Percentiles rank a stretch among this genome's conserved stretches.
Evolutionary conservation across 2,888 invertebrate species (phyloP).

Genomic region (Dichetophora obliterata): DNA sequence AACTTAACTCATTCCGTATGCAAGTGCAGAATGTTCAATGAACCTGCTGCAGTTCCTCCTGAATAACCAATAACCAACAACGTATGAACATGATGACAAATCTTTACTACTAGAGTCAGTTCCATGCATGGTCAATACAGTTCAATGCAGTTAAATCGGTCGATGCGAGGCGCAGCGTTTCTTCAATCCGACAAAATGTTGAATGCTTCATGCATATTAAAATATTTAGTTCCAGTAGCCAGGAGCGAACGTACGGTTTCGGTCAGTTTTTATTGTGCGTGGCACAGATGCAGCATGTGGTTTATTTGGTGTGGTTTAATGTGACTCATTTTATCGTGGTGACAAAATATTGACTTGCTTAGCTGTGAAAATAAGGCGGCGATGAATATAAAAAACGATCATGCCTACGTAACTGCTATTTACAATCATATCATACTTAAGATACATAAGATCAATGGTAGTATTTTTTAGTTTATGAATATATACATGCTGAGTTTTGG

Average conservation of each 20-base stretch:
- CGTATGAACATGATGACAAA: background rate
- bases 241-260: background rate
- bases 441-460: no score
- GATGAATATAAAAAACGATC: no score
- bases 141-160: background rate
- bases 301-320: background rate
- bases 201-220: constrained; percentile 31
- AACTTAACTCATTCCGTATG: no score
- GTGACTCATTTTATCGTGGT: background rate
- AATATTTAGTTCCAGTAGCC: background rate
- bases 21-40: constrained; percentile 1
- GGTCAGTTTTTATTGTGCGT: background rate
- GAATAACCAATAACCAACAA: background rate
- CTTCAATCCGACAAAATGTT: constrained; percentile 10
- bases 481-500: no score
- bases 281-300: background rate
- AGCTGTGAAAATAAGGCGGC: no score
- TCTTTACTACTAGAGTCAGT: background rate
- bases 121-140: background rate
- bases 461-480: no score
- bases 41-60: constrained; percentile 12
- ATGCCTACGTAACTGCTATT: no score
- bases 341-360: no score
- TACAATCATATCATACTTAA: no score
- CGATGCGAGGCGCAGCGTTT: background rate